Base-by-base conservation (phyloP, 2,113 vertebrate species). In the Onychostruthus taczanowskii region DNA sequence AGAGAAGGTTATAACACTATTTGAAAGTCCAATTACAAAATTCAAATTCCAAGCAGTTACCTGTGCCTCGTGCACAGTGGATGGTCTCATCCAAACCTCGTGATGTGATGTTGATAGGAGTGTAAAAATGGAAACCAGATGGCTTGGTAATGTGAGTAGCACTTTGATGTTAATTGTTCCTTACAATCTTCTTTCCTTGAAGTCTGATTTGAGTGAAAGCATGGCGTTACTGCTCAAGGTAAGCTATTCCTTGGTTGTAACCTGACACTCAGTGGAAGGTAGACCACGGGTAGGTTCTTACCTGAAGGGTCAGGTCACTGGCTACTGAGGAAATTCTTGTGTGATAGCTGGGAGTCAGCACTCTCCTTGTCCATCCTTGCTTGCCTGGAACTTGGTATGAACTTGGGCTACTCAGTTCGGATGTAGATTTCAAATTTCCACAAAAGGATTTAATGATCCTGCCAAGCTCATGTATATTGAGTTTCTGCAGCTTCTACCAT, bases 91-190 rank as follows among this genome's bases (percentile, higher is more conserved):
- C 67, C 64, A 93, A 37, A 66, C 59, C 91, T 92, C 23, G 10
- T 52, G 56, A 61, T 86, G 70, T 92, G 79, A 84, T 2, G 3
- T 52, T 77, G 92, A 67, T 77, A 44, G 67, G 90, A 72, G 63
- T 41, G 20, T 83, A 72, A 85, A 96, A 95, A 97, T 96, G 82
- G 82, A 95, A 97, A 97, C 49, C 96, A 97, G 84, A 88, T 97
- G 95, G 56, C 68, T 81, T 72, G 27, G 95, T 96, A 94, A 97
- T 62, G 68, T 87, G 97, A 96, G 91, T 90, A 95, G 91, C 43
- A 70, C 91, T 96, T 96, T 97, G 96, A 95, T 94, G 85, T 52
- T 96, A 97, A 96, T 96, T 97, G 69, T 82, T 95, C 91, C 72
- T 82, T 92, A 87, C 47, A 68, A 75, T 75, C 55, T 88, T 61